phyloP scores from a whole-genome alignment of 2,797 vertebrate genomes.

The Siniperca undulata region DNA sequence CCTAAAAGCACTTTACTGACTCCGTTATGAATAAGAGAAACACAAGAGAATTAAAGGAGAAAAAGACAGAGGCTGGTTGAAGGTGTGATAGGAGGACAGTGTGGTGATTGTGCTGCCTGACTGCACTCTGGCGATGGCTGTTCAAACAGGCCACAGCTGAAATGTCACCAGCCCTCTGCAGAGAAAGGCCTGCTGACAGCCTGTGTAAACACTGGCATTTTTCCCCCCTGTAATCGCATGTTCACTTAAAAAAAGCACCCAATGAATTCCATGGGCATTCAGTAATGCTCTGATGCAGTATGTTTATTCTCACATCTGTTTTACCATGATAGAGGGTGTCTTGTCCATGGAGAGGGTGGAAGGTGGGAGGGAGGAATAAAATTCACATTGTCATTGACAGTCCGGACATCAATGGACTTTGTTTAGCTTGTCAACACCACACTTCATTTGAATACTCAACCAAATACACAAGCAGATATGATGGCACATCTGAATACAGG shows the following conservation, averaged over 20 bases:
- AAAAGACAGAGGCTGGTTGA: slow-evolving; percentile 28
- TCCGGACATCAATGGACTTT: slow-evolving; percentile 19
- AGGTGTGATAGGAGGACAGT: slow-evolving; percentile 59
- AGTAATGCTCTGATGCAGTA: slow-evolving; percentile 69
- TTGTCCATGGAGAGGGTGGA: slow-evolving; percentile 46
- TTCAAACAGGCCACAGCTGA: slow-evolving; percentile 77
- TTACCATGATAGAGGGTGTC: slow-evolving; percentile 64
- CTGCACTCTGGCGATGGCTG: slow-evolving; percentile 66
- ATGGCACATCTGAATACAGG: not conserved
- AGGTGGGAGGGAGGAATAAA: slow-evolving; percentile 21
- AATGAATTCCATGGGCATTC: slow-evolving; percentile 79
- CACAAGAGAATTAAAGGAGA: slow-evolving; percentile 8
- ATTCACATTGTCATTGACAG: slow-evolving; percentile 34
- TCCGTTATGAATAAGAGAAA: slow-evolving; percentile 39
- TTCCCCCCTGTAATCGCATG: slow-evolving; percentile 73
- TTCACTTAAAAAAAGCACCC: slow-evolving; percentile 80
- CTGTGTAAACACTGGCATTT: slow-evolving; percentile 80
- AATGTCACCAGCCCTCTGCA: slow-evolving; percentile 74
- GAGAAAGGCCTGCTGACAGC: slow-evolving; percentile 76
- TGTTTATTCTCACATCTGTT: slow-evolving; percentile 69
- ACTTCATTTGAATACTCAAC: slow-evolving; percentile 16
- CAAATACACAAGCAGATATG: slow-evolving; percentile 5
- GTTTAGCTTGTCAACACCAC: slow-evolving; percentile 21
- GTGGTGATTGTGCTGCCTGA: slow-evolving; percentile 64
- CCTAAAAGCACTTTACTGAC: slow-evolving; percentile 29